Percentiles rank a stretch among this genome's conserved stretches.
phyloP scores from a whole-genome alignment of 2,888 invertebrate species.

The Stenoptilia bipunctidactyla region DNA sequence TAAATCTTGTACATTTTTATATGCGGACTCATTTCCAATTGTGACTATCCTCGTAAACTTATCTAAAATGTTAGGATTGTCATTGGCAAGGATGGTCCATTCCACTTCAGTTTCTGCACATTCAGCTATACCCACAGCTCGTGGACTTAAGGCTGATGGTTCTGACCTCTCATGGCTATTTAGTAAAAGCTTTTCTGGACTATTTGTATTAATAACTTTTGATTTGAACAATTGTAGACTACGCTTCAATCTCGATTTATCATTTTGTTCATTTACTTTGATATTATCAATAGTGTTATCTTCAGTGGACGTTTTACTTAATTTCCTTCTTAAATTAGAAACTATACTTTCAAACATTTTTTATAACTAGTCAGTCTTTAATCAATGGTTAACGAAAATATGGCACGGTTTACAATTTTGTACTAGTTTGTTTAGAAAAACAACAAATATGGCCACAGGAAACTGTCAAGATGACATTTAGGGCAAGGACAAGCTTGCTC shows the following conservation, averaged over 20 bases:
- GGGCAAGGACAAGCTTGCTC: conserved; percentile 31
- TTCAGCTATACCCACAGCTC: conserved; percentile 60
- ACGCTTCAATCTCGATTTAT: conserved; percentile 41
- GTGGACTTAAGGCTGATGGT: conserved; percentile 61
- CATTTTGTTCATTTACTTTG: conserved; percentile 26
- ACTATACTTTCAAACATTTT: conserved; percentile 61
- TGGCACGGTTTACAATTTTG: conserved; percentile 39
- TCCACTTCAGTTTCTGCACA: conserved; percentile 61
- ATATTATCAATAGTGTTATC: conserved; percentile 14
- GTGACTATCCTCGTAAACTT: conserved; percentile 60
- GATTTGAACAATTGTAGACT: conserved; percentile 43
- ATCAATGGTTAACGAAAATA: conserved; percentile 42
- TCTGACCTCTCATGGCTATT: background rate
- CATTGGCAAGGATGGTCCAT: conserved; percentile 67
- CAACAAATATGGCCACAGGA: conserved; percentile 24
- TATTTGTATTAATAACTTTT: conserved; percentile 37
- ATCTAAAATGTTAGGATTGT: conserved; percentile 55
- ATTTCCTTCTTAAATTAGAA: conserved; percentile 50
- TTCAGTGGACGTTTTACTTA: conserved; percentile 45
- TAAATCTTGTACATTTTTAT: background rate
- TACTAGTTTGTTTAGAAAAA: conserved; percentile 26
- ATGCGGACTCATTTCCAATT: conserved; percentile 24
- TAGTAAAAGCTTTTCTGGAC: background rate
- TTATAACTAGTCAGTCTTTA: conserved; percentile 55
- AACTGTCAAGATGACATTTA: conserved; percentile 48